Conservation (phyloP, 2,888 invertebrate genomes). For the Nomada lathburiana region DNA sequence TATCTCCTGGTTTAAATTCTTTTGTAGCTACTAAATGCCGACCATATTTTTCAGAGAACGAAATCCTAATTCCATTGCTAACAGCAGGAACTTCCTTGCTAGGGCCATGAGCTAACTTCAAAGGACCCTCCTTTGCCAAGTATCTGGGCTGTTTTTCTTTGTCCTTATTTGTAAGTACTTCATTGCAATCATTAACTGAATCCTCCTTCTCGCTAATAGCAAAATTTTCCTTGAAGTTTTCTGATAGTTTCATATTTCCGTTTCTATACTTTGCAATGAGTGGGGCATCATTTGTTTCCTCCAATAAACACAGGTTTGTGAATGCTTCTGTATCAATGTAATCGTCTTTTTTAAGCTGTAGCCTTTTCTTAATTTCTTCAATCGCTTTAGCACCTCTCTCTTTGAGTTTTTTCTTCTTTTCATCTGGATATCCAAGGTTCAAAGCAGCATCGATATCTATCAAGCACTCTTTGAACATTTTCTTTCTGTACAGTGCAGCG, state of each 20-base stretch:
- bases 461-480: slow-evolving; percentile 80
- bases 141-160: slow-evolving; percentile 69
- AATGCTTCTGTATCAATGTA: slow-evolving; percentile 32
- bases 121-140: slow-evolving; percentile 71
- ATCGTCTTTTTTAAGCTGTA: slow-evolving; percentile 48
- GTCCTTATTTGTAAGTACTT: background rate
- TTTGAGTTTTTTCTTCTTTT: slow-evolving; percentile 79
- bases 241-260: slow-evolving; percentile 25
- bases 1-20: slow-evolving; percentile 80
- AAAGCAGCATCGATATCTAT: slow-evolving; percentile 81
- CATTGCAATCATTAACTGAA: slow-evolving; percentile 28
- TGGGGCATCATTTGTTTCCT: slow-evolving; percentile 15
- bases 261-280: slow-evolving; percentile 44
- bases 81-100: slow-evolving; percentile 78
- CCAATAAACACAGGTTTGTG: slow-evolving; percentile 36
- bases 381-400: slow-evolving; percentile 79
- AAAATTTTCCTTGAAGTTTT: slow-evolving; percentile 23
- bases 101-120: slow-evolving; percentile 74
- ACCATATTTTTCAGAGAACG: slow-evolving; percentile 79
- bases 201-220: slow-evolving; percentile 18
- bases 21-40: slow-evolving; percentile 80
- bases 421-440: slow-evolving; percentile 78
- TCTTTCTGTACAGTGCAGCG: slow-evolving; percentile 80
- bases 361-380: slow-evolving; percentile 69
- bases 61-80: slow-evolving; percentile 78